Evolutionary conservation across 2,113 vertebrate species (phyloP).

Genomic region (Lycaon pictus): DNA sequence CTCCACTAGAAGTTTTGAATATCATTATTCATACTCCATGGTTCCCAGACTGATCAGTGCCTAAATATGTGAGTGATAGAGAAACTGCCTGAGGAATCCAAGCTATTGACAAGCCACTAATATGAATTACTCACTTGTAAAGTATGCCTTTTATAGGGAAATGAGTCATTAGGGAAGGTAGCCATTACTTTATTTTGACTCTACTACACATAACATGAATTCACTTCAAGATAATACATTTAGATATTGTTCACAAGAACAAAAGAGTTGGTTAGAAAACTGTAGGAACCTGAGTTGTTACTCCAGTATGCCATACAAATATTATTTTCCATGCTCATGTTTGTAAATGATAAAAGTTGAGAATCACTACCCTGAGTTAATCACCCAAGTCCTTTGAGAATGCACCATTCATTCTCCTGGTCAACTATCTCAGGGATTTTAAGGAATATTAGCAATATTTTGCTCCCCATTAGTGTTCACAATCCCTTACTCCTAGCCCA

Average conservation of each 20-base stretch:
- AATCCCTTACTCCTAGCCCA: neutral
- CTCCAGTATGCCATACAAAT: neutral
- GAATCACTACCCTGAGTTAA: neutral
- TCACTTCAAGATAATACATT: neutral
- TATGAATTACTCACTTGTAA: neutral
- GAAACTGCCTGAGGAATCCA: neutral
- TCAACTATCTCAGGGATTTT: neutral
- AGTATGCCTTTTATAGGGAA: neutral
- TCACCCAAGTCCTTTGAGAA: neutral
- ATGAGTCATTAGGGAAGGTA: slow-evolving; percentile 18
- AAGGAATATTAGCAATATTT: neutral
- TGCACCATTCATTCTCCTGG: neutral
- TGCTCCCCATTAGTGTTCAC: neutral
- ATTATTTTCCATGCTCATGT: neutral
- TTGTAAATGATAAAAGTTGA: neutral
- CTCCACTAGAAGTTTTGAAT: neutral
- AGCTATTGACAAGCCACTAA: neutral
- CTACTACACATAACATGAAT: neutral
- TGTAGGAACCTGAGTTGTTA: neutral
- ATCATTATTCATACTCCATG: neutral
- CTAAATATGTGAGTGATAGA: neutral
- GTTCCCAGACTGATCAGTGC: neutral
- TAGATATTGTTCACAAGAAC: neutral
- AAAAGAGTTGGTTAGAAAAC: neutral
- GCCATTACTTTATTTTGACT: neutral